Conservation (phyloP, 64 coral and sea anemone species). For the Porites lutea region DNA sequence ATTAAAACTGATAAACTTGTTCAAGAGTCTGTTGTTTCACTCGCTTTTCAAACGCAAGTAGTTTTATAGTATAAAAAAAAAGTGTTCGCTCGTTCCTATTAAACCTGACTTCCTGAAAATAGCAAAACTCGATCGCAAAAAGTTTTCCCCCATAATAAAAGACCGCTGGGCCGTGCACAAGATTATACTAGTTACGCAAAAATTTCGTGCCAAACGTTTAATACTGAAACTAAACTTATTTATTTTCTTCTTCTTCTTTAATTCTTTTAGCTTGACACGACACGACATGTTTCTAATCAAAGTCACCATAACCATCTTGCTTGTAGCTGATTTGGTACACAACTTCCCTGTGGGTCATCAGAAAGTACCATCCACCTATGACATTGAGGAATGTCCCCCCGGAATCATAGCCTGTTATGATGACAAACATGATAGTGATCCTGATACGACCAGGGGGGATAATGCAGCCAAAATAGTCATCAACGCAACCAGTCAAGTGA, state of each 20-base stretch:
- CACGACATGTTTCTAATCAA: background rate
- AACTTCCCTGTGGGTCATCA: background rate
- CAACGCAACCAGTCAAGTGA: background rate
- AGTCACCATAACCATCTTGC: background rate
- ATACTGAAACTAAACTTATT: background rate
- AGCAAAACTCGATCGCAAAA: too few species aligned
- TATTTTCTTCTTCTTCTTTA: background rate
- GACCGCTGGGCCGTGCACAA: too few species aligned
- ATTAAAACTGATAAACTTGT: too few species aligned
- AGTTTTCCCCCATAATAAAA: too few species aligned
- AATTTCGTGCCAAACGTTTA: background rate
- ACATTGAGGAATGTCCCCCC: background rate
- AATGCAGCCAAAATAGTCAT: background rate
- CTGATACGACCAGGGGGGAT: background rate
- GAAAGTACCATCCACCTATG: slow-evolving; percentile 11
- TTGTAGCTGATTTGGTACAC: background rate
- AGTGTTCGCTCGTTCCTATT: too few species aligned
- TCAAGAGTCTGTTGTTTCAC: too few species aligned
- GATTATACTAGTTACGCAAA: background rate
- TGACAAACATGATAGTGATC: background rate
- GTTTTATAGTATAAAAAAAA: too few species aligned
- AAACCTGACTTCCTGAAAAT: too few species aligned
- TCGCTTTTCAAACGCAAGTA: too few species aligned
- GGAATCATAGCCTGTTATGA: background rate
- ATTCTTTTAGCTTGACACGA: background rate